Percentiles rank a stretch among this genome's conserved stretches.
These are phyloP conservation scores for Megalops cyprinoides DNA, from an alignment of 2,797 vertebrate species.

Conservation along the genomic window DNA sequence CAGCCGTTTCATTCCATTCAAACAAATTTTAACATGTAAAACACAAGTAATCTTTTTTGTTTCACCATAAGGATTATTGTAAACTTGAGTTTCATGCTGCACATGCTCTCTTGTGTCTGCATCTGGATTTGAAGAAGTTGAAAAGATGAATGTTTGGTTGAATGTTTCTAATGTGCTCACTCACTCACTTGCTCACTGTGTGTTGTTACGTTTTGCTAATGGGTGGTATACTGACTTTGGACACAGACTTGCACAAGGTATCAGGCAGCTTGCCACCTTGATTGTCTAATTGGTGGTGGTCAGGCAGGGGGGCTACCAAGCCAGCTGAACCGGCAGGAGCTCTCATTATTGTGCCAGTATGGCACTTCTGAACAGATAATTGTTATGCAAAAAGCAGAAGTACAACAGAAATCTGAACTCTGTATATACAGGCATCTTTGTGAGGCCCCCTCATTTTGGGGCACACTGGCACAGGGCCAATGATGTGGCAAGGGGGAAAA, in stretches of 20 bases:
- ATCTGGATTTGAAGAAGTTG: background rate
- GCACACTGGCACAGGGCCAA: background rate
- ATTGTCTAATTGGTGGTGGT: background rate
- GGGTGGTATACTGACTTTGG: background rate
- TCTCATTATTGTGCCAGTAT: background rate
- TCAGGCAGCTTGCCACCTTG: background rate
- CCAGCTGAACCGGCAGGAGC: background rate
- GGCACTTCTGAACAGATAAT: background rate
- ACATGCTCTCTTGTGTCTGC: background rate
- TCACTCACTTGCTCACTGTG: too few relatives aligned
- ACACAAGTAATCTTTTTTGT: too few relatives aligned
- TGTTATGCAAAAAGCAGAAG: background rate
- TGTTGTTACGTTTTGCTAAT: too few relatives aligned
- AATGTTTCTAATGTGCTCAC: background rate
- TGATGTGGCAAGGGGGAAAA: too few relatives aligned
- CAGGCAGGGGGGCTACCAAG: background rate
- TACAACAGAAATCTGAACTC: background rate
- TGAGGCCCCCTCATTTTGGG: background rate
- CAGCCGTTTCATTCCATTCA: too few relatives aligned
- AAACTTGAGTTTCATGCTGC: background rate
- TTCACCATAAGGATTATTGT: too few relatives aligned
- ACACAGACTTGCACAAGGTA: background rate
- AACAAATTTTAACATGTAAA: too few relatives aligned
- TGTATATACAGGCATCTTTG: background rate
- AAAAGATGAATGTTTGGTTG: background rate